phyloP scores from a whole-genome alignment of 2,888 invertebrate species.

The Lepidochitona cinerea region DNA sequence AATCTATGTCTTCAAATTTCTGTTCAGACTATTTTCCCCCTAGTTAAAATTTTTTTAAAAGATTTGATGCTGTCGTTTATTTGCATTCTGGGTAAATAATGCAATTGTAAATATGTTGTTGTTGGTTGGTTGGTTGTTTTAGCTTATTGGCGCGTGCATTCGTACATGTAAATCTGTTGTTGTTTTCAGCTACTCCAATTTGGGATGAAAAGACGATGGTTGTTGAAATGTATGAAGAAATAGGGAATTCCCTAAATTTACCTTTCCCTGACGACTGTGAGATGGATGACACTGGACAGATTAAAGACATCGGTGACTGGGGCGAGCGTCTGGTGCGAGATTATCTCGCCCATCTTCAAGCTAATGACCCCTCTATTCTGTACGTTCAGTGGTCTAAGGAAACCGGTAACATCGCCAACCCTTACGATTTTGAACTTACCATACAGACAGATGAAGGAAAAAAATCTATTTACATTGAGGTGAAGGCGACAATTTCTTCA shows the following conservation, averaged over 20 bases:
- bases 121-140: too few relatives aligned
- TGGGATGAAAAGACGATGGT: slow-evolving; percentile 46
- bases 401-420: slow-evolving; percentile 45
- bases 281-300: slow-evolving; percentile 22
- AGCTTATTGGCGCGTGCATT: too few relatives aligned
- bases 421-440: slow-evolving; percentile 62
- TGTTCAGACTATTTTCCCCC: too few relatives aligned
- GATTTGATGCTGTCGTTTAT: too few relatives aligned
- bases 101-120: too few relatives aligned
- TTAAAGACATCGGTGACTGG: slow-evolving; percentile 53
- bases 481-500: slow-evolving; percentile 56
- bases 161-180: too few relatives aligned
- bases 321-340: slow-evolving; percentile 62
- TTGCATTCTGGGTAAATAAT: too few relatives aligned
- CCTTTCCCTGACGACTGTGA: slow-evolving; percentile 23
- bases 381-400: slow-evolving; percentile 56
- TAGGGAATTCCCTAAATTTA: slow-evolving; percentile 36
- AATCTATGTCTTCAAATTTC: too few relatives aligned
- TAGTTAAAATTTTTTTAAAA: too few relatives aligned
- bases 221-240: slow-evolving; percentile 54
- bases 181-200: slow-evolving; percentile 47
- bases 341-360: slow-evolving; percentile 51
- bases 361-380: slow-evolving; percentile 31
- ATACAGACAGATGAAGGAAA: slow-evolving; percentile 14
- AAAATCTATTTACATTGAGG: slow-evolving; percentile 41